A percentile compares a stretch with the other conserved stretches of the same genome.
These are phyloP conservation scores for Drosophila stalkeri DNA, from an alignment of 2,888 invertebrate species.

Conservation along the genomic window DNA sequence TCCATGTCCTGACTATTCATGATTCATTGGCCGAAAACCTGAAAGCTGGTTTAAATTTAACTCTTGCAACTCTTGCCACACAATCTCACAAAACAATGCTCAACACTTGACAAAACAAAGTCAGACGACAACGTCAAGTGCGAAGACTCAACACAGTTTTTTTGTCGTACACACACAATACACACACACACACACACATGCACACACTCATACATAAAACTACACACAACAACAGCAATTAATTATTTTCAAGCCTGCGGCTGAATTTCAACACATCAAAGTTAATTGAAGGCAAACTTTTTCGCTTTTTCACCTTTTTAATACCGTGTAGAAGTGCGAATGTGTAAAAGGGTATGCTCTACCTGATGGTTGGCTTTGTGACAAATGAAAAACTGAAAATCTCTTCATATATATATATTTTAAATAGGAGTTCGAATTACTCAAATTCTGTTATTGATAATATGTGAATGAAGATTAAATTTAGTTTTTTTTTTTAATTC, in stretches of 20 bases:
- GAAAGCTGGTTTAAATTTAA: constrained; percentile 51
- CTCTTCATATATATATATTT: too few species aligned
- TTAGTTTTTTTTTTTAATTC: too few species aligned
- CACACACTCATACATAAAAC: constrained; percentile 8
- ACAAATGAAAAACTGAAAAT: background rate
- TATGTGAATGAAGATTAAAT: too few species aligned
- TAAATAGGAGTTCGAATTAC: too few species aligned
- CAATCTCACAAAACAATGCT: constrained; percentile 43
- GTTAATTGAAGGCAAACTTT: constrained; percentile 73
- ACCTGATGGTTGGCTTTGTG: background rate
- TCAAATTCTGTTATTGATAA: too few species aligned
- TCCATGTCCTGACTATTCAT: constrained; percentile 57
- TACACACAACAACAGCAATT: constrained; percentile 60
- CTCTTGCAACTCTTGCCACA: constrained; percentile 44
- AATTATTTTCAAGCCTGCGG: constrained; percentile 76
- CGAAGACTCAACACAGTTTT: constrained; percentile 50
- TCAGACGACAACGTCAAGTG: constrained; percentile 54
- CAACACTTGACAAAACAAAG: constrained; percentile 50
- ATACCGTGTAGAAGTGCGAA: constrained; percentile 14
- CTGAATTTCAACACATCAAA: constrained; percentile 69
- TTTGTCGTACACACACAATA: constrained; percentile 3
- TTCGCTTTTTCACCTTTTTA: constrained; percentile 61
- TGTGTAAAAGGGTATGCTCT: background rate
- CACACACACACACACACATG: constrained; percentile 5
- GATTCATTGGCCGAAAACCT: constrained; percentile 59